Evolutionary conservation across 2,888 invertebrate genomes (phyloP).

Genomic region (Cheilosia vernalis): DNA sequence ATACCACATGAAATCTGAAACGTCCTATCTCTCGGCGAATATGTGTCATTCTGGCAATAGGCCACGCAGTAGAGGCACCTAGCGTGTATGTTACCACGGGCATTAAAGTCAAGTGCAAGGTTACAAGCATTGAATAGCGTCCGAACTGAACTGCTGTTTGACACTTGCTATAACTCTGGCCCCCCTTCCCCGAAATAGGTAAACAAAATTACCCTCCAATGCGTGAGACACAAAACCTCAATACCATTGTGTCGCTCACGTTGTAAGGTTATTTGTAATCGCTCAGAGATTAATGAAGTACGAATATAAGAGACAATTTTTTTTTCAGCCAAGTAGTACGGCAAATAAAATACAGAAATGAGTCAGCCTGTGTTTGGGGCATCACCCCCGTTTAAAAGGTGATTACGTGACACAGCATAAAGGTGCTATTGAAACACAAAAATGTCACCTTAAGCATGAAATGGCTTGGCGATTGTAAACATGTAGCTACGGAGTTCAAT

Average conservation of each 20-base stretch:
- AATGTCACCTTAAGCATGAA: conserved; percentile 40
- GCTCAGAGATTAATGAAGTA: conserved; percentile 30
- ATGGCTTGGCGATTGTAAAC: conserved; percentile 18
- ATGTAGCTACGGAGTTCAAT: conserved; percentile 64
- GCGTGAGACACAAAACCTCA: conserved; percentile 18
- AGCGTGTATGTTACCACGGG: conserved; percentile 8
- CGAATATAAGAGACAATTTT: conserved; percentile 17
- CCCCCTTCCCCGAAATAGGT: background rate
- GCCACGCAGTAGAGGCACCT: background rate
- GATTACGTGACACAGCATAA: conserved; percentile 47
- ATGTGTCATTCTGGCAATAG: conserved; percentile 31
- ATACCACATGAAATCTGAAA: conserved; percentile 18
- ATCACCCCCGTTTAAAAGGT: conserved; percentile 35
- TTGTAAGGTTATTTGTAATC: conserved; percentile 45
- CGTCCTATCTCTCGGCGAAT: conserved; percentile 1
- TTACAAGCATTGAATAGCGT: conserved; percentile 30
- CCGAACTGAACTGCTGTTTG: conserved; percentile 14
- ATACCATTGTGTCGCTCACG: conserved; percentile 28
- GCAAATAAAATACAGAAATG: conserved; percentile 25
- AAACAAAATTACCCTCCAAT: background rate
- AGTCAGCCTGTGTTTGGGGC: conserved; percentile 22
- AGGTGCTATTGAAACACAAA: conserved; percentile 50
- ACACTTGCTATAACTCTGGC: conserved; percentile 16
- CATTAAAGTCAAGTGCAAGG: conserved; percentile 72
- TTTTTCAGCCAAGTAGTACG: conserved; percentile 5